Base-by-base conservation (phyloP, 2,888 invertebrate species). In the Eilema depressum region DNA sequence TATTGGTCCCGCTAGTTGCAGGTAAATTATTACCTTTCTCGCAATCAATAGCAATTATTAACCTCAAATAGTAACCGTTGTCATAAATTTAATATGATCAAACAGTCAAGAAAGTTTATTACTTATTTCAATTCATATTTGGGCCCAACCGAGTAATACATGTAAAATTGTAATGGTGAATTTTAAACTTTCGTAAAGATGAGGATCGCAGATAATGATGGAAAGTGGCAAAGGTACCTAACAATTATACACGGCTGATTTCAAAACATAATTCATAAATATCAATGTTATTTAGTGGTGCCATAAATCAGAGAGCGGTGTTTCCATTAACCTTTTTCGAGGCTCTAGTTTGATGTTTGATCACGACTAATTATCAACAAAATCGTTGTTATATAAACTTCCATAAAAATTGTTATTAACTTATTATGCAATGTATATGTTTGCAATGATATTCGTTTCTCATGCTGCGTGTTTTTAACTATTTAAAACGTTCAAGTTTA, bases 281-380 rank as follows among this genome's bases (percentile, higher is more conserved):
- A 56, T 69, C 67, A 30, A 47, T 65, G 72, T 71, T 71, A 76
- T 76, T 73, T 78, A 68, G 63, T 63, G 69, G 60, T 53, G 56
- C 65, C 12, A 77, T 81, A 78, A 81, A 81, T 78, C 75, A 77
- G 62, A 71, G 59, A 70, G 66, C 33, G 41, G 37, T 59, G 60
- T 73, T 73, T 76, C 73, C 68, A 76, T 81, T 82, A 76, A 76
- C 76, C 73, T 78, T 79, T 79, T 71, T 60, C 28, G 8, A 70
- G 14, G n/a, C 66, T 60, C 59, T 62, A 61, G 69, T 73, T 60
- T 63, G 37, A 73, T 77, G 69, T 75, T 72, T 74, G 57, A 30
- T 62, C 57, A 75, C 66, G 28, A 73, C 68, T 71, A 67, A 79
- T 76, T 66, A 71, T 60, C 64, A 68, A 69, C 67, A 67, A 66